Percentiles rank a stretch among this genome's conserved stretches.
Evolutionary conservation across 1,140 invertebrate genomes (phyloP).

Genomic region (Steinernema khuongi): DNA sequence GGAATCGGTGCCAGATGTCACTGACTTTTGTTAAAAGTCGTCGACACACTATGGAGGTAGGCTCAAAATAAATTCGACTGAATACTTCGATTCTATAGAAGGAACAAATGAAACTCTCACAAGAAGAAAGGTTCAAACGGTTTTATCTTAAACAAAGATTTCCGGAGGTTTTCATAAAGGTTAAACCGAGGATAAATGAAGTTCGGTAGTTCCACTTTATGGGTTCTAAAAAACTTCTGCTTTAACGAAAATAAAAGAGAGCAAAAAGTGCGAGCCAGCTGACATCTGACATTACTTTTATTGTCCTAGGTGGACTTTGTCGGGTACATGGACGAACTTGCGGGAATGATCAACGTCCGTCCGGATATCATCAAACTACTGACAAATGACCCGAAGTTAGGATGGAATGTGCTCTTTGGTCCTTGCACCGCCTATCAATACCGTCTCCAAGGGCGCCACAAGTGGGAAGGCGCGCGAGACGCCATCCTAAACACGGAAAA

Average conservation of each 20-base stretch:
- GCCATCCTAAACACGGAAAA: background rate
- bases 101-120: too few species aligned
- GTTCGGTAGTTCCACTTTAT: too few species aligned
- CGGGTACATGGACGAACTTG: background rate
- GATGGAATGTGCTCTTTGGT: background rate
- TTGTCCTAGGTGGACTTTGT: background rate
- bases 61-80: background rate
- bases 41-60: slow-evolving; percentile 11
- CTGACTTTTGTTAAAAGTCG: background rate
- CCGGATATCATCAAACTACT: background rate
- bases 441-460: background rate
- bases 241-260: too few species aligned
- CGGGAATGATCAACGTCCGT: background rate
- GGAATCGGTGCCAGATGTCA: background rate
- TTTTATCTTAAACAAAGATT: too few species aligned
- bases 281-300: too few species aligned
- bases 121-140: too few species aligned
- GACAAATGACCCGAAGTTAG: background rate
- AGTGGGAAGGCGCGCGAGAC: background rate
- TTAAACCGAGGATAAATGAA: too few species aligned
- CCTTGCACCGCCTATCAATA: slow-evolving; percentile 1
- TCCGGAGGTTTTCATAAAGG: too few species aligned
- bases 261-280: too few species aligned
- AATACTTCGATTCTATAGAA: background rate
- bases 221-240: too few species aligned